Base-by-base conservation (phyloP, 2,113 vertebrate species). In the Paramisgurnus dabryanus region DNA sequence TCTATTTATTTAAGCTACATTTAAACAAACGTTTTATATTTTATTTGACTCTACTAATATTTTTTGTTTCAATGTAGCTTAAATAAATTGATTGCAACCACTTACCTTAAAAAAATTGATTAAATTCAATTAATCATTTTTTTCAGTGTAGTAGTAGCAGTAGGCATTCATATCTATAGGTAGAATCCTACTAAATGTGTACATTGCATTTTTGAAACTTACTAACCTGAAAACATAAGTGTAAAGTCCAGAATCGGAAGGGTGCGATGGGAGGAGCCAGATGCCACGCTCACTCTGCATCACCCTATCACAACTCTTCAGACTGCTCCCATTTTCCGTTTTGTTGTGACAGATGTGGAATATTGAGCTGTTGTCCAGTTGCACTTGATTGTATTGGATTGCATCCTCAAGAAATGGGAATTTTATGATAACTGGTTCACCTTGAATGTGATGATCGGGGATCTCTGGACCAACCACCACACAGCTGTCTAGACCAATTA, bases 171-270 rank as follows among this genome's bases (percentile, higher is more conserved):
- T 7, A 45, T 45, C 11, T 53, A 15, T 12, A 12, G 49, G 49
- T 53, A 12, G 49, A 53, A 53, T 53, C 12, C 50, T 53, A 13
- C 50, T 53, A 15, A 5, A 40, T 45, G 8, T 41, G 13, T n/a
- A 4, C 34, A 40, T 17, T 7, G n/a, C 9, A 2, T 7, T 41
- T 67, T 12, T 22, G 0, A 11, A 7, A 10, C 13, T 34, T 15
- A 60, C 78, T 57, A 27, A 93, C 92, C 96, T 96, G 88, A 89
- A 83, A 0, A 89, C 93, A 83, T 96, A 98, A 80, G 89, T 80
- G 55, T 97, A 98, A 10, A 90, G 78, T 49, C 95, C 97, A 0
- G 95, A 94, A 87, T 98, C 95, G 0, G 88, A 91, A 6, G 68
- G 55, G 79, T 41, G 75, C 41, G 89, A 92, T 8, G 96, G 96